A percentile compares a stretch with the other conserved stretches of the same genome.
Conservation (phyloP, 2,888 invertebrate genomes). For the Apamea monoglypha region DNA sequence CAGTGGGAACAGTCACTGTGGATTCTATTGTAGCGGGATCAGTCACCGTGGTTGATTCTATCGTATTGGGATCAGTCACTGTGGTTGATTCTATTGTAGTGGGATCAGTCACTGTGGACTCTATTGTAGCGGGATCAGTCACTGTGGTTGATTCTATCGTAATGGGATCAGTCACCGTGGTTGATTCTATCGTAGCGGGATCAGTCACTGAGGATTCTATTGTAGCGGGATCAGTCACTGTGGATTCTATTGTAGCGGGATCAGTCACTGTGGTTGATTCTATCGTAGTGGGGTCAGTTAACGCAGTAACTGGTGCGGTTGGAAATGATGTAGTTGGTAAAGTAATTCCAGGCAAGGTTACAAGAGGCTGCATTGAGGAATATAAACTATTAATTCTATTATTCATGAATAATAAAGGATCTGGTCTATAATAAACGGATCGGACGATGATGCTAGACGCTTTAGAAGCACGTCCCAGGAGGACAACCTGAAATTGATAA, state of each 20-base stretch:
- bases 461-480: slow-evolving; percentile 47
- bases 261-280: background rate
- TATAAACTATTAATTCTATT: background rate
- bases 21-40: background rate
- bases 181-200: background rate
- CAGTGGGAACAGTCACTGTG: rapidly evolving
- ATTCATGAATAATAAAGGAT: background rate
- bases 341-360: background rate
- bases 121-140: background rate
- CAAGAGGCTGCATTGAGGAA: background rate
- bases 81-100: background rate
- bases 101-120: background rate
- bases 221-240: rapidly evolving
- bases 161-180: background rate
- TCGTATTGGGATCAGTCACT: background rate
- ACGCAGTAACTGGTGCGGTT: background rate
- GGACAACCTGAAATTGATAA: slow-evolving; percentile 60
- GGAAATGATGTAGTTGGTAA: slow-evolving; percentile 41
- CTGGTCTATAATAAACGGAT: slow-evolving; percentile 42
- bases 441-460: slow-evolving; percentile 48
- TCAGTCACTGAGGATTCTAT: background rate
- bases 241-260: background rate
- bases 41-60: background rate
- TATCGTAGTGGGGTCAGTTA: background rate
- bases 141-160: background rate